phyloP scores from a whole-genome alignment of 2,113 vertebrate species.

The Anarhynchus alexandrinus region DNA sequence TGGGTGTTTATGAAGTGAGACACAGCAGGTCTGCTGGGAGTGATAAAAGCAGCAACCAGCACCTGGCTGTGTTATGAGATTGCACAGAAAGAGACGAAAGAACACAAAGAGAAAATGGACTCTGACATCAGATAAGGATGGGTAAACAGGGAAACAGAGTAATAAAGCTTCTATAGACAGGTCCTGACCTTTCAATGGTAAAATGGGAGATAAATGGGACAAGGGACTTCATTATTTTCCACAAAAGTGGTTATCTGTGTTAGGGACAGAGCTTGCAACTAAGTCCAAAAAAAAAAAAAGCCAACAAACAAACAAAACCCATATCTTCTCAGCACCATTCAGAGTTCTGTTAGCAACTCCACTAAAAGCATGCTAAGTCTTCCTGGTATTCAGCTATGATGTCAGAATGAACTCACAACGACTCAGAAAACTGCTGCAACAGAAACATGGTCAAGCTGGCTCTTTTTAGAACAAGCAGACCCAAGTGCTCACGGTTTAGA shows the following conservation, averaged over 20 bases:
- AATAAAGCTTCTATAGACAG: not conserved
- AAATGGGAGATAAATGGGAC: not conserved
- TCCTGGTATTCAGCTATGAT: not conserved
- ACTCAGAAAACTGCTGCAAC: not conserved
- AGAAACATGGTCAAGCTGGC: not conserved
- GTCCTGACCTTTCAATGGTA: not conserved
- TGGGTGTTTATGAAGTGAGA: not conserved
- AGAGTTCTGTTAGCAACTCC: not conserved
- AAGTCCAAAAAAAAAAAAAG: not conserved
- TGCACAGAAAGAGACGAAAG: not conserved
- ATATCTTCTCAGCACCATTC: not conserved
- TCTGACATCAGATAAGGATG: not conserved
- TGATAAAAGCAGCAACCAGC: not conserved
- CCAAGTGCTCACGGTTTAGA: not conserved
- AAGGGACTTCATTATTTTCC: not conserved
- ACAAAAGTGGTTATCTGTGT: not conserved
- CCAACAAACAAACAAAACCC: not conserved
- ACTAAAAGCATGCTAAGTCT: not conserved
- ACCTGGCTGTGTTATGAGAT: not conserved
- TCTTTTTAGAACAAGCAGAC: not conserved
- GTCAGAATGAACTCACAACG: not conserved
- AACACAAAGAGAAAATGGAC: not conserved
- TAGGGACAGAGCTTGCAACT: not conserved
- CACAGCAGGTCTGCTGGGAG: not conserved
- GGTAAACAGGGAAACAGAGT: not conserved